phyloP scores from a whole-genome alignment of 2,797 vertebrate genomes.

The Liparis tanakae region DNA sequence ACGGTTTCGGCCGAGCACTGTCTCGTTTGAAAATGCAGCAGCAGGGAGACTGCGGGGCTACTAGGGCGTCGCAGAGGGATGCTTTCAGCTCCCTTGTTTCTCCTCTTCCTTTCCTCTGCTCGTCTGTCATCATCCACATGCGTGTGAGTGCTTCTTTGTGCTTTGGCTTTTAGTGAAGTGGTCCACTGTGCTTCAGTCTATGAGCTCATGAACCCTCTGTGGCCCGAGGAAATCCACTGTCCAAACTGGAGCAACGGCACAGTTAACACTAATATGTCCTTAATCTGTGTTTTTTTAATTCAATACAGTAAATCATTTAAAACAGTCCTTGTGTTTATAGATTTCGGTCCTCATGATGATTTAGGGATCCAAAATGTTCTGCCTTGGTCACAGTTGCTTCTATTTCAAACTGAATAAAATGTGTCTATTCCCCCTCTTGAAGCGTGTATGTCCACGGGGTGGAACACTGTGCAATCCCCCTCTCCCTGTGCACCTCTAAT shows the following conservation, averaged over 20 bases:
- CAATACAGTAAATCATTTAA: constrained; percentile 42
- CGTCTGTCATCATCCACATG: constrained; percentile 66
- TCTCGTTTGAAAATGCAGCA: constrained; percentile 61
- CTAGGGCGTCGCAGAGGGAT: constrained; percentile 57
- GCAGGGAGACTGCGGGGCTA: constrained; percentile 55
- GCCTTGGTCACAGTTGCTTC: constrained; percentile 39
- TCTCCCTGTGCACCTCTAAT: constrained; percentile 62
- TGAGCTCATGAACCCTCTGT: constrained; percentile 55
- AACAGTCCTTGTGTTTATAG: constrained; percentile 37
- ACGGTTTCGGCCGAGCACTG: constrained; percentile 64
- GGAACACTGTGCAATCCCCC: constrained; percentile 47
- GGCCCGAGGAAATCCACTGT: constrained; percentile 44
- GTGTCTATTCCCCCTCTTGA: constrained; percentile 49
- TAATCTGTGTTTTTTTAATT: constrained; percentile 58
- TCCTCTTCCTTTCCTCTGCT: constrained; percentile 26
- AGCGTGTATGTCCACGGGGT: constrained; percentile 65
- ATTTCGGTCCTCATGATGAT: constrained; percentile 32
- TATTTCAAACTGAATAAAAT: constrained; percentile 44
- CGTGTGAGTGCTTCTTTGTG: constrained; percentile 63
- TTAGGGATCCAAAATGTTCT: constrained; percentile 18
- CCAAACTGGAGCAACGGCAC: constrained; percentile 31
- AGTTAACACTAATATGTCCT: constrained; percentile 27
- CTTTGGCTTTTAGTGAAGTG: constrained; percentile 70
- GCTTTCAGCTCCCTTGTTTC: constrained; percentile 56
- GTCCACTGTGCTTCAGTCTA: constrained; percentile 63